Evolutionary conservation across 2,113 vertebrate species (phyloP).

Genomic region (Acinonyx jubatus): DNA sequence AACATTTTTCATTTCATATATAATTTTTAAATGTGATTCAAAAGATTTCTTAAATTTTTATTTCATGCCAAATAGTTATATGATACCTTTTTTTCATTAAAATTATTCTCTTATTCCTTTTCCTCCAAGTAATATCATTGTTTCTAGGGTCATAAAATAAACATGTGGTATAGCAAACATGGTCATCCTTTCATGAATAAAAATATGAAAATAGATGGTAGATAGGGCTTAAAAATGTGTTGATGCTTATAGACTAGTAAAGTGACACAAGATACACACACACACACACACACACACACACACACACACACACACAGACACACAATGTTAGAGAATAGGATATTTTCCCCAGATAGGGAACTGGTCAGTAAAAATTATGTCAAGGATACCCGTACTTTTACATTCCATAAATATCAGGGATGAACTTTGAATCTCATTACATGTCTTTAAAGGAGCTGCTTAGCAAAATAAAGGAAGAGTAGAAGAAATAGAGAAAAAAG

Average conservation of each 20-base stretch:
- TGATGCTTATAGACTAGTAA: neutral
- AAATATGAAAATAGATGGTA: neutral
- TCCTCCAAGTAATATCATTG: neutral
- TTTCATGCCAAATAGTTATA: neutral
- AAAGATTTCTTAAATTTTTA: neutral
- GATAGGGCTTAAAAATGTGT: neutral
- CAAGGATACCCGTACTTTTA: neutral
- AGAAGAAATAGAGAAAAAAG: neutral
- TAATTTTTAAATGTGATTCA: neutral
- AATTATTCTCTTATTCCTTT: neutral
- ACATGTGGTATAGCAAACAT: neutral
- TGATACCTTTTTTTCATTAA: neutral
- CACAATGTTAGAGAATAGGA: neutral
- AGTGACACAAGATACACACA: neutral
- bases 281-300: neutral
- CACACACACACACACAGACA: neutral
- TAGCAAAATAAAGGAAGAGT: neutral
- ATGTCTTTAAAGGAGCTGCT: neutral
- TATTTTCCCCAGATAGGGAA: neutral
- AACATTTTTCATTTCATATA: neutral
- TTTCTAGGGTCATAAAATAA: neutral
- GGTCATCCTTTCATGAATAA: neutral
- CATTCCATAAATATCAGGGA: neutral
- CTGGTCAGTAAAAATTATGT: neutral
- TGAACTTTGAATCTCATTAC: neutral